Base-by-base conservation (phyloP, 2,888 invertebrate genomes). In the Chromoteleia sp. region DNA sequence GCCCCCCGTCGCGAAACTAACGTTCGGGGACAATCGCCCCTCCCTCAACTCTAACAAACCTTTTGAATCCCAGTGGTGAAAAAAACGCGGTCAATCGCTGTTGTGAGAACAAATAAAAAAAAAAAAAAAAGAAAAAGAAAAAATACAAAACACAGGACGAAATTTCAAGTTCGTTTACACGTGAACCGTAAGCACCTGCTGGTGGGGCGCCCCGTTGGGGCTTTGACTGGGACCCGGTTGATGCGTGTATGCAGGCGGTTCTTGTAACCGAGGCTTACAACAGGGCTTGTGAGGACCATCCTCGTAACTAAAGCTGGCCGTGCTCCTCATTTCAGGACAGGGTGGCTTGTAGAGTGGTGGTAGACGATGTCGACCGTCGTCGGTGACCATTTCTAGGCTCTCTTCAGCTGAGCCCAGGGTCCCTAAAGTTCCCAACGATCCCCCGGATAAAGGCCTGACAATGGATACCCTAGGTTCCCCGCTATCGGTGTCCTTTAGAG, bases 271-370 rank as follows among this genome's bases (percentile, higher is more conserved):
- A 0, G 91, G 91, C 73, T 92, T 91, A 74, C 87, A 91, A 84
- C 91, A 92, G 0, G 91, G 91, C 25, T 92, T 92, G 65, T 91
- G 91, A 0, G 90, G 88, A 30, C 88, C 89, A 59, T 91, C 91
- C 71, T 91, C 91, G 84, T 91, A 91, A 65, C 85, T 89, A 68
- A 91, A 90, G 52, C 95, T 95, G 79, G 96, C 95, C 61, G 96
- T 96, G 92, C 96, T 96, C 87, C 96, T 94, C 91, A 96, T 95
- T 91, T 97, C 97, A 59, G 96, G 95, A 92, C 96, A 96, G 90
- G 96, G 96, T 81, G 97, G 96, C 92, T 97, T 97, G 92, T 96
- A 96, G 82, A 96, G 93, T 0, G 93, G 93, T 10, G 93, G 92
- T 52, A 93, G 87, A 50, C 93, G 92, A 43, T 93, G 93, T 84